Conservation (phyloP, 64 coral and sea anemone genomes). For the Pocillopora verrucosa region DNA sequence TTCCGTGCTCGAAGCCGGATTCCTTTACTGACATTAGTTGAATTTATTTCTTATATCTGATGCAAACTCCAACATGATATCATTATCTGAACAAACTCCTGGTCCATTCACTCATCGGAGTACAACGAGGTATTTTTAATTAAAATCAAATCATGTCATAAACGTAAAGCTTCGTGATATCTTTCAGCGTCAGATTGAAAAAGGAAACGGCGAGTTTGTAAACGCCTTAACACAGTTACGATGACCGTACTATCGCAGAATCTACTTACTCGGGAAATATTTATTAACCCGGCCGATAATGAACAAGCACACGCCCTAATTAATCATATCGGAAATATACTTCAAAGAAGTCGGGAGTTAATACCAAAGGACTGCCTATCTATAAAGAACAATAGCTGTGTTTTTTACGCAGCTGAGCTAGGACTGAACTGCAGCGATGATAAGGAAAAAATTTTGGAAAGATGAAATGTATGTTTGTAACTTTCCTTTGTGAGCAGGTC, state of each 20-base stretch:
- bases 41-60: constrained; percentile 27
- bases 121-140: neutral
- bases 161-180: neutral
- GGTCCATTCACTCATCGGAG: neutral
- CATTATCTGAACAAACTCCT: neutral
- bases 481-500: no score
- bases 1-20: constrained; percentile 15
- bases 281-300: neutral
- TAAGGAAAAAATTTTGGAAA: neutral
- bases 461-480: no score
- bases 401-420: constrained; percentile 4
- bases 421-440: neutral
- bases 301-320: neutral
- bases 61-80: neutral
- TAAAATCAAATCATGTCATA: neutral
- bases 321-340: neutral
- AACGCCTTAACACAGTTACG: neutral
- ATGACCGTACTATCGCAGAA: constrained; percentile 6
- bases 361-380: neutral
- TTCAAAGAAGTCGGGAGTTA: constrained; percentile 14
- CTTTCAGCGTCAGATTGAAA: neutral
- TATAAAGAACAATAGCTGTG: neutral
- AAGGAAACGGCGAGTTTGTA: neutral
- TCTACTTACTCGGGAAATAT: neutral
- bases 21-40: constrained; percentile 19